These are phyloP conservation scores for Pyxicephalus adspersus DNA, from an alignment of 2,113 vertebrate species.

Conservation along the genomic window DNA sequence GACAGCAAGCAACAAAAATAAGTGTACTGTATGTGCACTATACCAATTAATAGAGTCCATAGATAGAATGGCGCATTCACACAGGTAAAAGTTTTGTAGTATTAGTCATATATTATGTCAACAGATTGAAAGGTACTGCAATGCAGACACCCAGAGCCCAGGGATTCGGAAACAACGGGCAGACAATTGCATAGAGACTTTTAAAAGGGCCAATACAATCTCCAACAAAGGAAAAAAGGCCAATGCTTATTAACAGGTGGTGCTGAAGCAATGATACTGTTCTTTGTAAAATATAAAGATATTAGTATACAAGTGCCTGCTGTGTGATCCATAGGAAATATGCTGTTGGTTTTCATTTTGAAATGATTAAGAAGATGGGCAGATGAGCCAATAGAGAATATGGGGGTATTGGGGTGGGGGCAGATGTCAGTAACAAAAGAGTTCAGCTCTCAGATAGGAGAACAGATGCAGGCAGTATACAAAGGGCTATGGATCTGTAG, in stretches of 20 bases:
- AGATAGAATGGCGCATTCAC: neutral
- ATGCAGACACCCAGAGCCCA: constrained; percentile 20
- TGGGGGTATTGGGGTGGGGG: neutral
- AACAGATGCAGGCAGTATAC: too few relatives aligned
- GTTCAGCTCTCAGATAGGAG: neutral
- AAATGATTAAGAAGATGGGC: neutral
- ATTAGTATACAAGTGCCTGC: neutral
- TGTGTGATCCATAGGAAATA: neutral
- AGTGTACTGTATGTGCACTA: neutral
- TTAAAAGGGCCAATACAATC: neutral
- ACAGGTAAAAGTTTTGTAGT: neutral
- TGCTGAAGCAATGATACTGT: neutral
- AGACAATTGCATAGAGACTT: neutral
- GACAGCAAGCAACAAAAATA: neutral
- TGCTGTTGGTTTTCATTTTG: neutral
- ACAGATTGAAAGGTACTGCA: neutral
- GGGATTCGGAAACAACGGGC: neutral
- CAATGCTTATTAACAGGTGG: neutral
- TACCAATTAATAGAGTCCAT: neutral
- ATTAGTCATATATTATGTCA: neutral
- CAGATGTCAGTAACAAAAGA: neutral
- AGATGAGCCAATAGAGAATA: neutral
- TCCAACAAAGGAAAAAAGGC: neutral
- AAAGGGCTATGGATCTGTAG: too few relatives aligned
- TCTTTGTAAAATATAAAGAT: neutral